phyloP scores from a whole-genome alignment of 2,797 vertebrate species.

The Nannoperca obscura region DNA sequence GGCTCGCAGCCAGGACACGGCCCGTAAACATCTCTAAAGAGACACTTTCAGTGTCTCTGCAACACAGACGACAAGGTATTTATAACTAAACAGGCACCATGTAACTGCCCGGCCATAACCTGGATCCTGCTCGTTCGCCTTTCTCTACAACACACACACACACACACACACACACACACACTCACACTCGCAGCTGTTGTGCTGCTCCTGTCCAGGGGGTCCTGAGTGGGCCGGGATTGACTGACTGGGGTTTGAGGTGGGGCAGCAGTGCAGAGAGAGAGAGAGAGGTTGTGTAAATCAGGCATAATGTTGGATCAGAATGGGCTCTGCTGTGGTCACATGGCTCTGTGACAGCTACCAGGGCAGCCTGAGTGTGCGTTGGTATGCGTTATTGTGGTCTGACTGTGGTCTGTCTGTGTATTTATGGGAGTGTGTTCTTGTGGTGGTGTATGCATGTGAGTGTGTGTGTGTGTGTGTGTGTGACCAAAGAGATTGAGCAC shows the following conservation, averaged over 20 bases:
- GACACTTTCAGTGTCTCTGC: slow-evolving; percentile 43
- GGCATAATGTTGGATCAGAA: slow-evolving; percentile 52
- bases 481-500: slow-evolving; percentile 65
- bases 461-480: slow-evolving; percentile 14
- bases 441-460: slow-evolving; percentile 9
- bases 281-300: slow-evolving; percentile 38
- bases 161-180: slow-evolving; percentile 25
- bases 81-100: slow-evolving; percentile 61
- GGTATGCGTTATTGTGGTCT: slow-evolving; percentile 60
- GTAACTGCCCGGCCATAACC: slow-evolving; percentile 47
- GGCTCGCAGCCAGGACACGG: not conserved
- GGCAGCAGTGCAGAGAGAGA: slow-evolving; percentile 11
- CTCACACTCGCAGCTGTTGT: slow-evolving; percentile 56
- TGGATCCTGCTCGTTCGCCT: slow-evolving; percentile 31
- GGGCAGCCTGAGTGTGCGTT: slow-evolving; percentile 52
- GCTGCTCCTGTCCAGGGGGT: slow-evolving; percentile 61
- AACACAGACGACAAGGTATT: slow-evolving; percentile 60
- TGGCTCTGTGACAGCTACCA: slow-evolving; percentile 68
- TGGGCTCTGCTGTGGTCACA: slow-evolving; percentile 55
- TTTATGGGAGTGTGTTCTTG: slow-evolving; percentile 54
- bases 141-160: slow-evolving; percentile 14
- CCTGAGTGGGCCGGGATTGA: slow-evolving; percentile 40
- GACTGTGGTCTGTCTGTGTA: slow-evolving; percentile 52
- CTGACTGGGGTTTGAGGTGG: slow-evolving; percentile 52
- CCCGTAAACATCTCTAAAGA: slow-evolving; percentile 38